Evolutionary conservation across 2,888 invertebrate genomes (phyloP).

Genomic region (Nezara viridula): DNA sequence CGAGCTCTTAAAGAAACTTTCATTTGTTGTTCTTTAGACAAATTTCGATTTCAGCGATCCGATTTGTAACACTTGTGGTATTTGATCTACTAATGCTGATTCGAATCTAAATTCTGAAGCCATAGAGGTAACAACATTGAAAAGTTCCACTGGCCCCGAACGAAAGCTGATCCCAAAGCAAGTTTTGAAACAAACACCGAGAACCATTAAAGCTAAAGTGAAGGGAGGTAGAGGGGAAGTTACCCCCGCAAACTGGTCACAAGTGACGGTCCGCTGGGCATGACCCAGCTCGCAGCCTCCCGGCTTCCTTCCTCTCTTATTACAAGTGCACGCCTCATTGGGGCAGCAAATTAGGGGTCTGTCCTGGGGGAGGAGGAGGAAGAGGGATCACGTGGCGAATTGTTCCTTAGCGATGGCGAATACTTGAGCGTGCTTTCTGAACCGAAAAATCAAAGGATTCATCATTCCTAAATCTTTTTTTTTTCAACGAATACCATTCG

Average conservation of each 20-base stretch:
- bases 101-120: not conserved
- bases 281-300: not conserved
- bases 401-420: not conserved
- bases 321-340: conserved; percentile 25
- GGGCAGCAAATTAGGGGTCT: not conserved
- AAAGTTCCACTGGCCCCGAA: not conserved
- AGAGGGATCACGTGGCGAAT: not conserved
- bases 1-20: too few species aligned
- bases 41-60: not conserved
- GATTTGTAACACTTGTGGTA: not conserved
- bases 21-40: not conserved
- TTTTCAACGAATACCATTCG: too few species aligned
- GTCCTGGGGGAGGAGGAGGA: too few species aligned
- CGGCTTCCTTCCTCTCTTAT: not conserved
- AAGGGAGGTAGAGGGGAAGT: not conserved
- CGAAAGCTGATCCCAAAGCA: not conserved
- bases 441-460: not conserved
- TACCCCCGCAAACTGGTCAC: not conserved
- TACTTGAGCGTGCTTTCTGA: not conserved
- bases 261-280: conserved; percentile 10
- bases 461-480: too few species aligned
- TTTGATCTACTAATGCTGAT: not conserved
- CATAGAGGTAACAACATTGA: not conserved
- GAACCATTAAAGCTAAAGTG: conserved; percentile 10
- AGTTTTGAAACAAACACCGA: conserved; percentile 1